These are phyloP conservation scores for Cotesia congregata DNA, from an alignment of 2,888 invertebrate genomes.

Conservation along the genomic window DNA sequence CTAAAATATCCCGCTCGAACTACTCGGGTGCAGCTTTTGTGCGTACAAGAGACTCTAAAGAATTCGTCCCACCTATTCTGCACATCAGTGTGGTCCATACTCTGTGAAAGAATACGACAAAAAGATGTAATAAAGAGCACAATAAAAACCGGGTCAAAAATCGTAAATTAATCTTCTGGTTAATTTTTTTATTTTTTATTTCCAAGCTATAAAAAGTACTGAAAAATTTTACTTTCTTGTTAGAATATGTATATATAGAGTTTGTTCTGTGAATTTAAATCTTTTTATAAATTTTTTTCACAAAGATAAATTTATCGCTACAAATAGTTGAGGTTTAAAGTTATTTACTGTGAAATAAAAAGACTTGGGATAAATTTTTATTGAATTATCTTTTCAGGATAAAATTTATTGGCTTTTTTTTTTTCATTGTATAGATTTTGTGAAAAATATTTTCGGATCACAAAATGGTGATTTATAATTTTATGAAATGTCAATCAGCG, in stretches of 20 bases:
- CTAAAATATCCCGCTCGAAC: conserved; percentile 35
- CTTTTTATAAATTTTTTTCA: neutral
- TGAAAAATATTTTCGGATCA: too few relatives aligned
- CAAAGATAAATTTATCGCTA: neutral
- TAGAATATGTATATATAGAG: neutral
- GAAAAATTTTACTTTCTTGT: conserved; percentile 3
- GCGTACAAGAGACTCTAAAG: conserved; percentile 9
- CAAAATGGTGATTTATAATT: too few relatives aligned
- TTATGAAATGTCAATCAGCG: too few relatives aligned
- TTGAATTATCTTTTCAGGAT: too few relatives aligned
- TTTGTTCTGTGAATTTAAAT: neutral
- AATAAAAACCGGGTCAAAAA: neutral
- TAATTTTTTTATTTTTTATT: neutral
- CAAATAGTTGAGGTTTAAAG: conserved; percentile 6
- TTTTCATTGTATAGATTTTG: too few relatives aligned
- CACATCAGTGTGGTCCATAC: neutral
- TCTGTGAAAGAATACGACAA: neutral
- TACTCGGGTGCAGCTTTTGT: conserved; percentile 22
- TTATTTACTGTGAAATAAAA: neutral
- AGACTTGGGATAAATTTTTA: neutral
- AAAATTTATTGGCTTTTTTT: too few relatives aligned
- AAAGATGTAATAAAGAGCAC: neutral
- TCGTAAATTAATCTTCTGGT: neutral
- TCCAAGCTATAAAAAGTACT: neutral
- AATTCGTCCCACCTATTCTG: conserved; percentile 4